Conservation (phyloP, 2,113 vertebrate genomes). For the Nibea coibor region DNA sequence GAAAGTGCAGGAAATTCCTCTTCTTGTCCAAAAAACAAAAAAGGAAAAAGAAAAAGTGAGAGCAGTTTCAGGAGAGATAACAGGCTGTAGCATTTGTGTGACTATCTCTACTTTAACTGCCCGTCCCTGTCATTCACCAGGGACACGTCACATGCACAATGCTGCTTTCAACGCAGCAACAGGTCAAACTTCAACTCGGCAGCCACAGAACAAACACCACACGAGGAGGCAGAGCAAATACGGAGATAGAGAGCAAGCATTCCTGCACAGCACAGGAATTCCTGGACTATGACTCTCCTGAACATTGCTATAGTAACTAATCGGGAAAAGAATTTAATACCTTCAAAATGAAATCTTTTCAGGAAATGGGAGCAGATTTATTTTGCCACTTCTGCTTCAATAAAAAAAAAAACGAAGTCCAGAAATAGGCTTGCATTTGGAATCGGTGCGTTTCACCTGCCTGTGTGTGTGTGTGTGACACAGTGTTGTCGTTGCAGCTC, state of each 20-base stretch:
- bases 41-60: background rate
- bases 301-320: background rate
- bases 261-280: conserved; percentile 54
- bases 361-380: background rate
- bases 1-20: conserved; percentile 29
- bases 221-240: conserved; percentile 57
- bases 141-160: conserved; percentile 24
- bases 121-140: conserved; percentile 49
- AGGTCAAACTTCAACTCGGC: conserved; percentile 79
- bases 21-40: background rate
- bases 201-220: conserved; percentile 72
- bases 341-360: background rate
- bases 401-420: no score
- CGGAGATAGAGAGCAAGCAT: conserved; percentile 49
- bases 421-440: background rate
- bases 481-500: background rate
- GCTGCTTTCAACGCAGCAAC: conserved; percentile 57
- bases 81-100: conserved; percentile 12
- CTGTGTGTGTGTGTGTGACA: conserved; percentile 4
- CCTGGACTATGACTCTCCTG: conserved; percentile 29
- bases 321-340: background rate
- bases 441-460: background rate
- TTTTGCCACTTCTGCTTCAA: background rate
- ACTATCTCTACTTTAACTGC: conserved; percentile 32
- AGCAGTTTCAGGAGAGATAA: conserved; percentile 51